phyloP scores from a whole-genome alignment of 2,888 invertebrate species.

The Ophioninae sp. region DNA sequence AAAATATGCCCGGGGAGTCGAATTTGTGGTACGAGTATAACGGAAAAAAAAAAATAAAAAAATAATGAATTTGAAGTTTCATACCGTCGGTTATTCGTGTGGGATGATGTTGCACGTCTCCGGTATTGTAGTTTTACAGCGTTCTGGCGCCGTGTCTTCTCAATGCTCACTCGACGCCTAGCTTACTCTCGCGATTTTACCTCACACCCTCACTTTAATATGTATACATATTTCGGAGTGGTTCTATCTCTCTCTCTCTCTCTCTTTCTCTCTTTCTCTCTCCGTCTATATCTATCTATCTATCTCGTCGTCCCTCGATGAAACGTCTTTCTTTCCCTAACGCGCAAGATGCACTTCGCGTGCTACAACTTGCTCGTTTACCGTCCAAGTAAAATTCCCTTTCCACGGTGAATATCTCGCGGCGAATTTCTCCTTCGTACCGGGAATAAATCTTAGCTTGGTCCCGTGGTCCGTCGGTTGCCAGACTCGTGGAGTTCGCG shows the following conservation, averaged over 20 bases:
- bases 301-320: neutral
- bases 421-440: constrained; percentile 59
- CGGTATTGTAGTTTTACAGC: constrained; percentile 45
- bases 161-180: constrained; percentile 28
- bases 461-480: constrained; percentile 47
- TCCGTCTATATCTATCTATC: constrained; percentile 1
- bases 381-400: constrained; percentile 44
- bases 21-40: neutral
- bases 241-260: neutral
- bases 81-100: constrained; percentile 57
- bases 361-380: constrained; percentile 31
- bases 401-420: constrained; percentile 43
- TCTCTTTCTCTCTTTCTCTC: neutral
- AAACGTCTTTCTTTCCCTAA: constrained; percentile 18
- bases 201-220: constrained; percentile 15
- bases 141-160: constrained; percentile 47
- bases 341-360: neutral
- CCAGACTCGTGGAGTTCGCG: constrained; percentile 24
- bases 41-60: neutral
- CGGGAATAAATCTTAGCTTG: constrained; percentile 57
- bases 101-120: constrained; percentile 27
- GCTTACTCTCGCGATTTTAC: constrained; percentile 36
- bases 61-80: constrained; percentile 61
- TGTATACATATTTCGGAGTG: neutral
- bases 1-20: neutral